Evolutionary conservation across 1,140 invertebrate species (phyloP), one percentile per base, ranked within the genome.

Genomic region (Leptopilina clavipes): DNA sequence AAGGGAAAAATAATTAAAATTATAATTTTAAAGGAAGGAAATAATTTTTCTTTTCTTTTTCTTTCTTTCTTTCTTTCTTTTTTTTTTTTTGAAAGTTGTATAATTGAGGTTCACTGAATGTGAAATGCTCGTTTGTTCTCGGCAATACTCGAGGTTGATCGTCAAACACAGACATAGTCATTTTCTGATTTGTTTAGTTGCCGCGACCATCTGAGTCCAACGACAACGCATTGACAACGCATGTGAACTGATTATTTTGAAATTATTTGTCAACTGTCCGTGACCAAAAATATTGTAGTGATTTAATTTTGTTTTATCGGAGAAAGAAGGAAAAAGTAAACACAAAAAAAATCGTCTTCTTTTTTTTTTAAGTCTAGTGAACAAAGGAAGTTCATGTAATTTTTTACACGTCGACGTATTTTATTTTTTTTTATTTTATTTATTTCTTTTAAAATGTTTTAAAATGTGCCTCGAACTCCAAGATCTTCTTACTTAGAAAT

Each of bases 111-210:
- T 65, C 59, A 65, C 59, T 65, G 59, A 31, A 25, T 25, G 11
- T 65, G 12, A 65, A 31, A 37, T 8, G 7, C 59, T 65, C 59
- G 59, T 65, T 65, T 31, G n/a, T 65, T 31, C 59, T 65, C 59
- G 59, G 59, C 59, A 65, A 31, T 65, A 31, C 14, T 65, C 59
- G 59, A n/a, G 12, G 12, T 1, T 14, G 14, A 65, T 37, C 59
- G 59, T 25, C 12, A 14, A 6, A 25, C 59, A 14, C 25, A 52
- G 22, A 25, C 59, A 40, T 40, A 65, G 59, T 65, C 59, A 31
- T 31, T 40, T 65, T 65, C 12, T 65, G 59, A 65, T 65, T 65
- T 65, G 59, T 65, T 65, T 65, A 65, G 59, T 65, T 65, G 59
- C 19, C 59, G 14, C 5, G 48, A 17, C 48, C 48, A 17, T 52